Conservation (phyloP, 1,140 invertebrate genomes). For the Drosophila hydei region DNA sequence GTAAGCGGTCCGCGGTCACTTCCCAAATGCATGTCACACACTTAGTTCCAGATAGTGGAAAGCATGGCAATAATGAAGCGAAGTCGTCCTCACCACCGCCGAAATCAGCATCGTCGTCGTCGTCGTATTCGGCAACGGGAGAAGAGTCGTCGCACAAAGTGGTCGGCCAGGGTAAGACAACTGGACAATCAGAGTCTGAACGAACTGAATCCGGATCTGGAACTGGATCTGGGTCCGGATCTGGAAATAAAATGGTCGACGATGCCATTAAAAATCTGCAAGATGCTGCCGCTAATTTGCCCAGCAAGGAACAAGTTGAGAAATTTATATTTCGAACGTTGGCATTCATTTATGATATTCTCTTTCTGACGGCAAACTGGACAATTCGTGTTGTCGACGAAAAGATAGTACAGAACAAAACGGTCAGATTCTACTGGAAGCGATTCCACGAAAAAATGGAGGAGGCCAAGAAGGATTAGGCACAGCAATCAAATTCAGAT, state of each 20-base stretch:
- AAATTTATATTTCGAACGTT: constrained; percentile 68
- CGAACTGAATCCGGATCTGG: no score
- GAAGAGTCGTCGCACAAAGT: not conserved
- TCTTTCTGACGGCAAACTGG: constrained; percentile 47
- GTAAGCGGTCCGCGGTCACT: not conserved
- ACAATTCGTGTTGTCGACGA: constrained; percentile 54
- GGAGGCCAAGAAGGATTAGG: constrained; percentile 68
- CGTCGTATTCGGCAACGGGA: no score
- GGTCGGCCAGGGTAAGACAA: not conserved
- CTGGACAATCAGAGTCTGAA: not conserved
- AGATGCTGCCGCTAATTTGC: constrained; percentile 57
- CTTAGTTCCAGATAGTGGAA: constrained; percentile 9
- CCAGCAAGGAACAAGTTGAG: constrained; percentile 66
- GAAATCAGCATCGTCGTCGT: not conserved
- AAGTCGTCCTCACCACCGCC: not conserved
- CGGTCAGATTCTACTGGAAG: constrained; percentile 70
- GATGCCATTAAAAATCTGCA: constrained; percentile 51
- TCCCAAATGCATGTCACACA: constrained; percentile 17
- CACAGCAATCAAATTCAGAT: not conserved
- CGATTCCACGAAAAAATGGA: constrained; percentile 75
- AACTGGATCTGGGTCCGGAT: not conserved
- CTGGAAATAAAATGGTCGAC: constrained; percentile 24
- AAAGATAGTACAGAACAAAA: constrained; percentile 60
- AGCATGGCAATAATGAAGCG: constrained; percentile 9
- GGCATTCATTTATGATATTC: constrained; percentile 69